These are phyloP conservation scores for Ptychodera flava DNA, from an alignment of 35 echinoderm and acorn worm species.

Conservation along the genomic window DNA sequence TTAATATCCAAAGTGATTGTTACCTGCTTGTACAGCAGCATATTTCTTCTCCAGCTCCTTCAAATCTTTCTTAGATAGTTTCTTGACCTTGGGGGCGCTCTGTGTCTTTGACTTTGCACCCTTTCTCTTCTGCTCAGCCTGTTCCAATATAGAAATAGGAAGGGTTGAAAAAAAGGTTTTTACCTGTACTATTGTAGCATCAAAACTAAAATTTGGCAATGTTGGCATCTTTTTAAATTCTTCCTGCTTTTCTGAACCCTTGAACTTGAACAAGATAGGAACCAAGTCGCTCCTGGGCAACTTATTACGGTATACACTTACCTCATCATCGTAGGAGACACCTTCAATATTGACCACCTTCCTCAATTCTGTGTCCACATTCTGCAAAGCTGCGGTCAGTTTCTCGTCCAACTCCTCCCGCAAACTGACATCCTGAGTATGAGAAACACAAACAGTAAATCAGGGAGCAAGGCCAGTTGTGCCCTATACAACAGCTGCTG, in stretches of 20 bases:
- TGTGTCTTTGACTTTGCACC: neutral
- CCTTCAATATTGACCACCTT: conserved; percentile 73
- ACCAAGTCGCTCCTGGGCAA: too few relatives aligned
- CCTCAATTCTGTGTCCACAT: conserved; percentile 68
- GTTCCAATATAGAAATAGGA: too few relatives aligned
- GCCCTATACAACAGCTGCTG: too few relatives aligned
- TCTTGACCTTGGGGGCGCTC: neutral
- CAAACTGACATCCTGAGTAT: conserved; percentile 47
- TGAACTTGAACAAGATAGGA: too few relatives aligned
- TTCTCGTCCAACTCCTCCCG: conserved; percentile 49
- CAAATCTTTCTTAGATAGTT: neutral
- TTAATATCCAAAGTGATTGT: too few relatives aligned
- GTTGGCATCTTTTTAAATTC: too few relatives aligned
- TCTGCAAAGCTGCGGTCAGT: conserved; percentile 16
- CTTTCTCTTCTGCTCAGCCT: neutral
- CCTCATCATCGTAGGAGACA: conserved; percentile 11
- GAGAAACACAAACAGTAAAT: neutral
- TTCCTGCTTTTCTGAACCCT: too few relatives aligned
- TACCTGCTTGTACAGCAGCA: neutral
- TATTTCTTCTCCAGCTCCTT: neutral
- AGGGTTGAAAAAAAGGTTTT: too few relatives aligned
- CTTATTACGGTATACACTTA: too few relatives aligned
- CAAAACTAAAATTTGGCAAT: too few relatives aligned
- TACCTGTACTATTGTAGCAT: too few relatives aligned
- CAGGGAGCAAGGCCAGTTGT: too few relatives aligned